Conservation (phyloP, 1,140 invertebrate species). For the Meloidogyne chitwoodi region DNA sequence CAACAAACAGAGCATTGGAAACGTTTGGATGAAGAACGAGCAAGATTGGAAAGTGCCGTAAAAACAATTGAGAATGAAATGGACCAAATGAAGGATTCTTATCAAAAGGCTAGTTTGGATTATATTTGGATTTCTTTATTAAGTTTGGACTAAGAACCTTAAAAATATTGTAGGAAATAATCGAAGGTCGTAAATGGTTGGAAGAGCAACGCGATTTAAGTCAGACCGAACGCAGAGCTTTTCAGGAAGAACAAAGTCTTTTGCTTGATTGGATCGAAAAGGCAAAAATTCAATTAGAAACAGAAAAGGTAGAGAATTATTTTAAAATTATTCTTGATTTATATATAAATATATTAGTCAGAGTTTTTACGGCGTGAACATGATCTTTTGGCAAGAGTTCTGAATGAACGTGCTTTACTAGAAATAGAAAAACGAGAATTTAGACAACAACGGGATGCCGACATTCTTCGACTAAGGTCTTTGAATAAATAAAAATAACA, state of each 20-base stretch:
- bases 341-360: conserved; percentile 21
- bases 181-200: conserved; percentile 36
- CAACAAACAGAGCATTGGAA: conserved; percentile 27
- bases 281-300: conserved; percentile 40
- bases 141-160: too few species aligned
- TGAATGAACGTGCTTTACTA: conserved; percentile 36
- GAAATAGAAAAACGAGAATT: conserved; percentile 36
- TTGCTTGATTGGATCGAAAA: conserved; percentile 37
- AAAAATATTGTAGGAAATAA: conserved; percentile 18
- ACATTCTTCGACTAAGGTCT: conserved; percentile 35
- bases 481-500: conserved; percentile 22
- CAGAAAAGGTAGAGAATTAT: conserved; percentile 25
- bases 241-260: conserved; percentile 43
- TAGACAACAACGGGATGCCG: conserved; percentile 40
- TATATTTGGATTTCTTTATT: too few species aligned
- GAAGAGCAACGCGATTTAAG: conserved; percentile 33
- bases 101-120: neutral
- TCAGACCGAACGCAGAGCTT: conserved; percentile 30
- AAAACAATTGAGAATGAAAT: conserved; percentile 32
- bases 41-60: conserved; percentile 7
- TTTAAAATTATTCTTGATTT: neutral
- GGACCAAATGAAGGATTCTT: conserved; percentile 26
- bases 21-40: conserved; percentile 14
- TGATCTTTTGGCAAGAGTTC: conserved; percentile 40
- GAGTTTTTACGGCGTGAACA: conserved; percentile 44